Base-by-base conservation (phyloP, 2,888 invertebrate species). In the Pharmacophagus antenor region DNA sequence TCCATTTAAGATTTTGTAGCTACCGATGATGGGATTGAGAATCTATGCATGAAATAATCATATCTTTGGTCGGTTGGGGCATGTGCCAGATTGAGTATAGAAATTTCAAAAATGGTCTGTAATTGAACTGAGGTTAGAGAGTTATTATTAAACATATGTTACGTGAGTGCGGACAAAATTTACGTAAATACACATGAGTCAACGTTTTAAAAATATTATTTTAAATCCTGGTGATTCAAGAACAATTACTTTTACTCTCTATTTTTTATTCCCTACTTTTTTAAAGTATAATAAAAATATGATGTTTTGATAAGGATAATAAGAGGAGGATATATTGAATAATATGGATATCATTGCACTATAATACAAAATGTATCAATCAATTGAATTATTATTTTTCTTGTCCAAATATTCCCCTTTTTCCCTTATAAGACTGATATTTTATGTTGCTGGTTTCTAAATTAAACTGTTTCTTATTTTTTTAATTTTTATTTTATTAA, bases 11-110 rank as follows among this genome's bases (percentile, higher is more conserved):
- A 77, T 78, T 77, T 78, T 76, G 77, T 74, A 75, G 71, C 71
- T 63, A 49, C 65, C 68, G 73, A 73, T 70, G 70, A 65, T 54
- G 64, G 69, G 66, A 67, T 68, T 67, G 67, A 60, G 67, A 79
- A 70, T 70, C 78, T 76, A 80, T 80, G 80, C 79, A 79, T 80
- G 79, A 79, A 80, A 80, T 80, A 77, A 80, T 73, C 79, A 76
- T 80, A 79, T 77, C 72, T 79, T 71, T 79, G 73, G 74, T 77
- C 72, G 72, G 73, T 74, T 73, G 73, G 74, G 57, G 51, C 20
- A 25, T 49, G 37, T 7, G 12, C 25, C 41, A 48, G n/a, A 52
- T 27, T 54, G 53, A 42, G 53, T 23, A 22, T 15, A 47, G 48
- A 49, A 58, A 49, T 22, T 56, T 50, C 37, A 51, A 27, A 60